Conservation (phyloP, 2,113 vertebrate species). For the Cyanoramphus novaezelandiae region DNA sequence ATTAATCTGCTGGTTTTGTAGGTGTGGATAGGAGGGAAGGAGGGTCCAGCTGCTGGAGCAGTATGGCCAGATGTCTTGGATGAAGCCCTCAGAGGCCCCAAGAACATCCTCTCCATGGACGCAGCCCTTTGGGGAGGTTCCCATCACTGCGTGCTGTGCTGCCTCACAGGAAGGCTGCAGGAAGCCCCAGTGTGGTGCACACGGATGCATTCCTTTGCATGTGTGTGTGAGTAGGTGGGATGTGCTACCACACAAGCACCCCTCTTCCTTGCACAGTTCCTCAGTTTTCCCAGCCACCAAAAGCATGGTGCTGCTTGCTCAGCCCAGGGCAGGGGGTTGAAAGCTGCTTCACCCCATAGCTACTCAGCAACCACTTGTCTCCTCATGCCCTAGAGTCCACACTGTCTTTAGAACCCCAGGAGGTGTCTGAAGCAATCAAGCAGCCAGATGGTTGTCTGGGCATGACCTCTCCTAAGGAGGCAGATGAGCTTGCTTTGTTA, state of each 20-base stretch:
- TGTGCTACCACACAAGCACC: accelerated
- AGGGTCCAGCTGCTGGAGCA: neutral
- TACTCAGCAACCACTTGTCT: neutral
- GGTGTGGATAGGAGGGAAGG: neutral
- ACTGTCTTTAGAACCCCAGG: neutral
- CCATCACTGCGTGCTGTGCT: accelerated
- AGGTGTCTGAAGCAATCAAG: neutral
- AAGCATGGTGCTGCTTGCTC: accelerated
- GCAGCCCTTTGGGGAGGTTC: neutral
- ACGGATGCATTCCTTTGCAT: neutral
- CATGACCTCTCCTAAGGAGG: neutral
- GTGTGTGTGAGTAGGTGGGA: accelerated
- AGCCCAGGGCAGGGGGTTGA: neutral
- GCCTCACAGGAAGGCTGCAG: neutral
- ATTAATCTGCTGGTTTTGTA: neutral
- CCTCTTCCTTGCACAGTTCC: neutral
- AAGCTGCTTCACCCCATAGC: neutral
- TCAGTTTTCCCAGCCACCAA: neutral
- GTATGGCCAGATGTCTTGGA: neutral
- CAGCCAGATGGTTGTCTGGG: neutral
- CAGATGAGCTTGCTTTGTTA: neutral
- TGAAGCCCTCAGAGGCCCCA: neutral
- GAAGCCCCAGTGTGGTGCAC: neutral
- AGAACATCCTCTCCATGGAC: neutral
- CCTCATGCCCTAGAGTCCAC: neutral